These are phyloP conservation scores for Leptogaster cylindrica DNA, from an alignment of 2,888 invertebrate genomes.

Conservation along the genomic window DNA sequence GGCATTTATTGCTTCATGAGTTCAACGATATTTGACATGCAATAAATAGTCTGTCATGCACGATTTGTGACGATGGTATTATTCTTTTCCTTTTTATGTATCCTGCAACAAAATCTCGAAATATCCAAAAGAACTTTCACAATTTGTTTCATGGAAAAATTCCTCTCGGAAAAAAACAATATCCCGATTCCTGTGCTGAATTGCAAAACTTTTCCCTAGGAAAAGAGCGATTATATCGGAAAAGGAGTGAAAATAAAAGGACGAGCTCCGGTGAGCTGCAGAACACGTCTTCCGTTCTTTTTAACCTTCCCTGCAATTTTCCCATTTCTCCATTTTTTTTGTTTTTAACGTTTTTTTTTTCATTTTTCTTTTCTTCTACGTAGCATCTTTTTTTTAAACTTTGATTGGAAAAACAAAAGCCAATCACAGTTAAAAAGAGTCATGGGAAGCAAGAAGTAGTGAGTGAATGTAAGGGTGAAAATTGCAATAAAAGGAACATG, in stretches of 20 bases:
- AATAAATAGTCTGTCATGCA: constrained; percentile 26
- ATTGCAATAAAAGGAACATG: not conserved
- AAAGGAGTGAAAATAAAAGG: not conserved
- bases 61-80: constrained; percentile 1
- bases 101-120: not conserved
- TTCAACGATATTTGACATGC: constrained; percentile 18
- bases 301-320: constrained; percentile 11
- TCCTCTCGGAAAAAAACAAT: not conserved
- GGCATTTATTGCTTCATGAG: not conserved
- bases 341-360: not conserved
- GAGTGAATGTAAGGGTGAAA: not conserved
- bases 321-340: not conserved
- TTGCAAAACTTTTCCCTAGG: constrained; percentile 3
- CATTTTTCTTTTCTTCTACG: not conserved
- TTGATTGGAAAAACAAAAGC: constrained; percentile 28
- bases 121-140: not conserved
- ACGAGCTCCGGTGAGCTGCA: not conserved
- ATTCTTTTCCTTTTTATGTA: not conserved
- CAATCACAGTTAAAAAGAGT: constrained; percentile 7
- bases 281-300: constrained; percentile 11
- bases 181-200: not conserved
- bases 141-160: not conserved
- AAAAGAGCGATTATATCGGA: not conserved
- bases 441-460: not conserved
- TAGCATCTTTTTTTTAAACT: not conserved